These are phyloP conservation scores for Vanessa atalanta DNA, from an alignment of 1,140 invertebrate genomes.

Conservation along the genomic window DNA sequence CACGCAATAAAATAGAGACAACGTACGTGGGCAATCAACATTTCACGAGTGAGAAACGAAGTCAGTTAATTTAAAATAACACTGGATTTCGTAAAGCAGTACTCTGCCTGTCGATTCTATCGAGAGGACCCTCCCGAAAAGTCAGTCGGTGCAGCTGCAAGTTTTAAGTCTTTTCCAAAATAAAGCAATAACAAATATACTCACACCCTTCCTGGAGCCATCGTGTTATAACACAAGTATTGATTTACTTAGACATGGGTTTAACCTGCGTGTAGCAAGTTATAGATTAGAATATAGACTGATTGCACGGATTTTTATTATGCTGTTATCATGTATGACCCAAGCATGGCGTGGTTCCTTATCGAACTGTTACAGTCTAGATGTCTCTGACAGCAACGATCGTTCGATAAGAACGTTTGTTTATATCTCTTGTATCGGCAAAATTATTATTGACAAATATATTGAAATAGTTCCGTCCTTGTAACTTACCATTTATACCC, in stretches of 20 bases:
- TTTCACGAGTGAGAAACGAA: too few relatives aligned
- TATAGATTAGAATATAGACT: neutral
- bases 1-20: too few relatives aligned
- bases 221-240: neutral
- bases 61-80: too few relatives aligned
- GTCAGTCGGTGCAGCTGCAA: neutral
- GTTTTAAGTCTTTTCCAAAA: neutral
- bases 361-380: neutral
- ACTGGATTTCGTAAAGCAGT: too few relatives aligned
- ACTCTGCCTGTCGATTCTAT: too few relatives aligned
- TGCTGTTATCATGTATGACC: neutral
- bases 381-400: neutral
- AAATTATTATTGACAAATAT: neutral
- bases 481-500: too few relatives aligned
- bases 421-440: neutral
- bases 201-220: slow-evolving; percentile 20
- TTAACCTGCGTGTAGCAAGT: neutral
- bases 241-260: neutral
- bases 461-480: too few relatives aligned
- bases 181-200: slow-evolving; percentile 1
- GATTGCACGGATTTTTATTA: slow-evolving; percentile 1
- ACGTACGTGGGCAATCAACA: too few relatives aligned
- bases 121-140: too few relatives aligned
- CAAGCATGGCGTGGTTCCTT: neutral
- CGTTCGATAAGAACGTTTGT: neutral